Evolutionary conservation across 2,888 invertebrate genomes (phyloP).

Genomic region (Caenorhabditis drosophilae): DNA sequence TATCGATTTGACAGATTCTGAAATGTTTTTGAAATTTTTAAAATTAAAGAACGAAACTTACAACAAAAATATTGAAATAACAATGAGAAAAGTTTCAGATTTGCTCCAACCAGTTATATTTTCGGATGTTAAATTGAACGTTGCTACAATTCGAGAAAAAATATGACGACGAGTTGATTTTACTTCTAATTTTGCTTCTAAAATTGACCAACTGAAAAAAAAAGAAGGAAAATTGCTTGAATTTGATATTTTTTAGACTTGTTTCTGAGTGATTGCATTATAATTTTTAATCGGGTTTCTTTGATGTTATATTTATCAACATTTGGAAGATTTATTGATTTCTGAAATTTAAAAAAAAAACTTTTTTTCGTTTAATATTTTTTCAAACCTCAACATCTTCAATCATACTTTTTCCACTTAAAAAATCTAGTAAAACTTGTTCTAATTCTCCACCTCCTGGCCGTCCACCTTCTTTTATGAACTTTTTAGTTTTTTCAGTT

Average conservation of each 20-base stretch:
- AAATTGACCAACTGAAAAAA: slow-evolving; percentile 32
- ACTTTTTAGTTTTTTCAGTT: slow-evolving; percentile 13
- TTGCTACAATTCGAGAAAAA: slow-evolving; percentile 26
- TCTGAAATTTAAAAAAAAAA: slow-evolving; percentile 3
- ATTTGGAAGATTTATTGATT: slow-evolving; percentile 35
- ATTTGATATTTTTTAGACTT: slow-evolving; percentile 9
- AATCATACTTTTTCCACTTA: slow-evolving; percentile 12
- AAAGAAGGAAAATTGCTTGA: no score
- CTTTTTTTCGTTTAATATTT: background rate
- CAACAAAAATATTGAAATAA: slow-evolving; percentile 18
- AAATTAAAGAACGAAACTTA: slow-evolving; percentile 1
- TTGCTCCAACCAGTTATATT: slow-evolving; percentile 41
- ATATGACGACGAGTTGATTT: slow-evolving; percentile 26
- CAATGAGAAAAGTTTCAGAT: slow-evolving; percentile 13
- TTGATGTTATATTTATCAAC: slow-evolving; percentile 39
- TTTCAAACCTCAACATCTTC: background rate
- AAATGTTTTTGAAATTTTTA: background rate
- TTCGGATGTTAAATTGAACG: slow-evolving; percentile 34
- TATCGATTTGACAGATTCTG: slow-evolving; percentile 30
- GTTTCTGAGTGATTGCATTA: slow-evolving; percentile 31
- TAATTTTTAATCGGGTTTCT: slow-evolving; percentile 37
- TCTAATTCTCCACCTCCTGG: slow-evolving; percentile 23
- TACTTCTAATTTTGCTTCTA: slow-evolving; percentile 33
- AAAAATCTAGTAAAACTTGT: slow-evolving; percentile 22
- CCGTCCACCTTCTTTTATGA: slow-evolving; percentile 15